These are phyloP conservation scores for Myotis yumanensis DNA, from an alignment of 2,113 vertebrate genomes.

Conservation along the genomic window DNA sequence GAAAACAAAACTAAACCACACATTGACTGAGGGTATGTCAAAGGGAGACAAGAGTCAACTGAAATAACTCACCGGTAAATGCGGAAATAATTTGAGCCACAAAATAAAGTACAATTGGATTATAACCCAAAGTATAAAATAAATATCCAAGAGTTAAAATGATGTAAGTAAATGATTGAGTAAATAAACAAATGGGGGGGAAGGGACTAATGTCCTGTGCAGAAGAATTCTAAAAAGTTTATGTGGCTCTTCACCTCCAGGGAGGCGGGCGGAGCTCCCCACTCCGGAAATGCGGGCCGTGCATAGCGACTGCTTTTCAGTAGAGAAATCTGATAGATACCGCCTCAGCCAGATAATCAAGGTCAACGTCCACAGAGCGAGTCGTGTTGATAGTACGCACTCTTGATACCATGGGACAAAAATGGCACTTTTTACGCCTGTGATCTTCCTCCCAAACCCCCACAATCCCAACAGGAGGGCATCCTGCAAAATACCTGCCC, in stretches of 20 bases:
- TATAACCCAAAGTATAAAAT: neutral
- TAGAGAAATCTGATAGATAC: neutral
- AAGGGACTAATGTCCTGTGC: neutral
- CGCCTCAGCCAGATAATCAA: neutral
- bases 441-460: neutral
- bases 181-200: neutral
- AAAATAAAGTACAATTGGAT: neutral
- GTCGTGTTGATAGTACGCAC: fast-evolving
- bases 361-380: neutral
- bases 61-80: neutral
- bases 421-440: neutral
- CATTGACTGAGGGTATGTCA: neutral
- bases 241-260: neutral
- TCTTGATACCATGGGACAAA: too few species aligned
- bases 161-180: neutral
- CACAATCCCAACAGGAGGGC: neutral
- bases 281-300: neutral
- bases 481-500: neutral
- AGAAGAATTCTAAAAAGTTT: neutral
- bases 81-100: neutral
- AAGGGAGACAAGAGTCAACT: neutral
- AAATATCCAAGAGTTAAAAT: neutral
- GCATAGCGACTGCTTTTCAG: neutral
- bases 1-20: neutral
- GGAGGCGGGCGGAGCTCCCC: neutral